A percentile compares a stretch with the other conserved stretches of the same genome.
phyloP scores from a whole-genome alignment of 2,797 vertebrate genomes.

The Masticophis lateralis region DNA sequence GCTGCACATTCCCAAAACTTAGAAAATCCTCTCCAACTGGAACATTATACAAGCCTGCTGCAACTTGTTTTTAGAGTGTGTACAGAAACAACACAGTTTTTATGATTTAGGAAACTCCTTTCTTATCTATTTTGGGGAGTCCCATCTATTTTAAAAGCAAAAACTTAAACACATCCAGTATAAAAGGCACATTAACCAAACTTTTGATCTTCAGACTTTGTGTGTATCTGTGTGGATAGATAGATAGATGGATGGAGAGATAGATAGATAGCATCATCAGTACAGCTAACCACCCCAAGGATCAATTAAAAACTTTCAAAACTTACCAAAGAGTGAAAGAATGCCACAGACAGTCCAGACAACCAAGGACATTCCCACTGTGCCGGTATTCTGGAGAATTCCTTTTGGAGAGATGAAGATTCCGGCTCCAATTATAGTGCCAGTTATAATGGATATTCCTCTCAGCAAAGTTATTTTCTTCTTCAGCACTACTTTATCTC shows the following conservation, averaged over 20 bases:
- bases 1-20: rapidly evolving
- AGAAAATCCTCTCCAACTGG: neutral
- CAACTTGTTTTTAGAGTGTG: neutral
- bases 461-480: conserved; percentile 92
- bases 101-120: rapidly evolving
- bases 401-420: conserved; percentile 98
- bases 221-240: neutral
- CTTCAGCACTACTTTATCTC: conserved; percentile 80
- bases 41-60: neutral
- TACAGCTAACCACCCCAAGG: neutral
- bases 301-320: conserved; percentile 50
- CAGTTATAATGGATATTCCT: conserved; percentile 91
- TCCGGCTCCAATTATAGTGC: conserved; percentile 93
- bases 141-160: neutral
- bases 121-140: neutral
- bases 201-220: conserved; percentile 36
- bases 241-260: neutral
- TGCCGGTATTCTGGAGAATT: conserved; percentile 89
- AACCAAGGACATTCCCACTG: conserved; percentile 88
- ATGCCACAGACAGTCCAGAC: conserved; percentile 90
- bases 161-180: neutral
- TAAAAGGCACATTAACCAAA: conserved; percentile 28
- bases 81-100: neutral
- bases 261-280: neutral
- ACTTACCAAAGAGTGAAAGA: conserved; percentile 94